phyloP scores from a whole-genome alignment of 2,113 vertebrate species.

The Siniperca chuatsi region DNA sequence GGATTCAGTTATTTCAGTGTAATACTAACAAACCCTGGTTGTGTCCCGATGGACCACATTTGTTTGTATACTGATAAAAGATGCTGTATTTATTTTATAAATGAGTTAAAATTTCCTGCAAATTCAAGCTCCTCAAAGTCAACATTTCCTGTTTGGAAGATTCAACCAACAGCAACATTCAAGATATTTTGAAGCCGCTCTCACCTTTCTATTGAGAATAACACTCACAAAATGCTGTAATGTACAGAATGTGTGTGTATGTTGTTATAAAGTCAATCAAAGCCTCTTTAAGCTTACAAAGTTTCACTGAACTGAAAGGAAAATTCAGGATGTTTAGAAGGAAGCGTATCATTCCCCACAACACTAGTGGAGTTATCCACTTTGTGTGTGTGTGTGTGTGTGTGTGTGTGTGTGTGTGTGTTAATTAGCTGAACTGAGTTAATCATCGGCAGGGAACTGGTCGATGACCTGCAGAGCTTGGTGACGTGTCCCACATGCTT shows the following conservation, averaged over 20 bases:
- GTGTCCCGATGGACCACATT: neutral
- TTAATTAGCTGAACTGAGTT: slow-evolving; percentile 74
- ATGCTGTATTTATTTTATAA: neutral
- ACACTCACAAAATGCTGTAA: neutral
- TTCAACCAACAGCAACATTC: no score
- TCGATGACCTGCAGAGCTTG: slow-evolving; percentile 33
- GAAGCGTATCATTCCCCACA: slow-evolving; percentile 5
- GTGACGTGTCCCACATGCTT: slow-evolving; percentile 56
- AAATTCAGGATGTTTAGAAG: slow-evolving; percentile 22
- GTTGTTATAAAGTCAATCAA: neutral
- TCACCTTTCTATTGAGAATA: no score
- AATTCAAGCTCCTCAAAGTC: neutral
- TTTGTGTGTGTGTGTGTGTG: slow-evolving; percentile 30
- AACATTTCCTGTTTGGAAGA: neutral
- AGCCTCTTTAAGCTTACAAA: neutral
- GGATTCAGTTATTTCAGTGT: neutral
- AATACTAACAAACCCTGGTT: neutral
- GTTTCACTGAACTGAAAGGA: slow-evolving; percentile 21
- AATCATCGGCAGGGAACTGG: slow-evolving; percentile 64
- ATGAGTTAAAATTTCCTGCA: neutral
- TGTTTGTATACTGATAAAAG: neutral
- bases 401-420: slow-evolving; percentile 21
- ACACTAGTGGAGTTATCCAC: neutral
- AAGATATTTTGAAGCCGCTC: neutral
- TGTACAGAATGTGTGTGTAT: neutral